These are phyloP conservation scores for Apis laboriosa DNA, from an alignment of 1,140 invertebrate species.

Conservation along the genomic window DNA sequence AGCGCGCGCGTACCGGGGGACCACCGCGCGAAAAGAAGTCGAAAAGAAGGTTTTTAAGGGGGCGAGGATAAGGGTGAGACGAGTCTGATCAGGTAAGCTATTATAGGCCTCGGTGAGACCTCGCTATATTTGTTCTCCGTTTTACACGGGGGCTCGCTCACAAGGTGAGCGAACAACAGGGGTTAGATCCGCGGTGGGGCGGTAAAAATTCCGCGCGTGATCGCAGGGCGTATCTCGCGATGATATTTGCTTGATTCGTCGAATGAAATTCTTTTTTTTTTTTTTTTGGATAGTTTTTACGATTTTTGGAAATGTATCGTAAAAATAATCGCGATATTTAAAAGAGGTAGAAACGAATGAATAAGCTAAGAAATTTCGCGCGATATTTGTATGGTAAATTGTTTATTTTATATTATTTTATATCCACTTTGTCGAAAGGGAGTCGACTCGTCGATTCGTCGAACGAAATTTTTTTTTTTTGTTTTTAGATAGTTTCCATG, in stretches of 20 bases:
- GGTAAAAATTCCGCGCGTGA: conserved; percentile 53
- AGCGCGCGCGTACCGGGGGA: conserved; percentile 59
- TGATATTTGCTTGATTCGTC: conserved; percentile 4
- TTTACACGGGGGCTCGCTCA: conserved; percentile 56
- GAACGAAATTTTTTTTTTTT: no score
- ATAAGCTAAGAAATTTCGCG: no score
- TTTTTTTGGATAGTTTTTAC: no score
- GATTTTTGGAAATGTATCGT: no score
- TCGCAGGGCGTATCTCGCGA: background rate
- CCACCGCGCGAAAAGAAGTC: conserved; percentile 54
- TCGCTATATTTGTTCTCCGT: conserved; percentile 65
- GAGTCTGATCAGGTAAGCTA: conserved; percentile 65
- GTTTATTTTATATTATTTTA: no score
- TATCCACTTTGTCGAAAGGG: no score
- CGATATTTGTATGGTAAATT: no score
- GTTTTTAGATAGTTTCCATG: no score
- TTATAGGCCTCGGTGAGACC: conserved; percentile 57
- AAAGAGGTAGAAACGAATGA: no score
- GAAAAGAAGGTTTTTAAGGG: conserved; percentile 13
- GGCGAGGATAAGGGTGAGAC: conserved; percentile 45
- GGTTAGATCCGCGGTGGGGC: conserved; percentile 42
- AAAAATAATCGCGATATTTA: no score
- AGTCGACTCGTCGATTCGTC: no score
- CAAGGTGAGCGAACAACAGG: conserved; percentile 62
- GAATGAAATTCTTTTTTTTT: no score